Evolutionary conservation across 1,140 invertebrate genomes (phyloP), one percentile per base, ranked within the genome.

Genomic region (Gonatopus flavifemur): DNA sequence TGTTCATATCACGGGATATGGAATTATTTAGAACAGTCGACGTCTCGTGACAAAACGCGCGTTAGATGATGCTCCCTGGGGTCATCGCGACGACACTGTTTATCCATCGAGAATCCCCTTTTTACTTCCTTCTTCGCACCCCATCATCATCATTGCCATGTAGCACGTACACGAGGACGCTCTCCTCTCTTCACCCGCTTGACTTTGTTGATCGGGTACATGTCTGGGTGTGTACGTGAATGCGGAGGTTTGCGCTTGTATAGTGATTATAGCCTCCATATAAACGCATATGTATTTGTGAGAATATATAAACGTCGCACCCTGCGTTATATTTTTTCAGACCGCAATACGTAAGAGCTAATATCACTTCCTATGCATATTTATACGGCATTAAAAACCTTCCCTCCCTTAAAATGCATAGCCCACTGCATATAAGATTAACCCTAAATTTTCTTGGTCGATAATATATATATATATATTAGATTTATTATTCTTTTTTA

Each of bases 381-480:
- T 77, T 75, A 77, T 77, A 75, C 68, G 66, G 58, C 75, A 77
- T 77, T 77, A 76, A 76, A 77, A 76, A 72, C 73, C 70, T 66
- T 66, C 67, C 67, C 65, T 73, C 59, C 72, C 71, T 74, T 72
- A 72, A 73, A 76, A 76, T 73, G 73, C 71, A 72, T 70, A 64
- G 67, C 54, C 62, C 58, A 51, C 49, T 70, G 66, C 70, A 70
- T 70, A 63, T 51, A 53, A 62, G 58, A 62, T n/a, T n/a, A n/a
- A n/a, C n/a, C n/a, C n/a, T n/a, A n/a, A n/a, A n/a, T n/a, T n/a
- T n/a, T n/a, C n/a, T n/a, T n/a, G n/a, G n/a, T n/a, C n/a, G n/a
- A n/a, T n/a, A n/a, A n/a, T n/a, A n/a, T n/a, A n/a, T n/a, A n/a
- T n/a, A n/a, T n/a, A n/a, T n/a, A n/a, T n/a, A n/a, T n/a, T n/a